These are phyloP conservation scores for Aphelocoma californica DNA, from an alignment of 2,797 vertebrate genomes.

Conservation along the genomic window DNA sequence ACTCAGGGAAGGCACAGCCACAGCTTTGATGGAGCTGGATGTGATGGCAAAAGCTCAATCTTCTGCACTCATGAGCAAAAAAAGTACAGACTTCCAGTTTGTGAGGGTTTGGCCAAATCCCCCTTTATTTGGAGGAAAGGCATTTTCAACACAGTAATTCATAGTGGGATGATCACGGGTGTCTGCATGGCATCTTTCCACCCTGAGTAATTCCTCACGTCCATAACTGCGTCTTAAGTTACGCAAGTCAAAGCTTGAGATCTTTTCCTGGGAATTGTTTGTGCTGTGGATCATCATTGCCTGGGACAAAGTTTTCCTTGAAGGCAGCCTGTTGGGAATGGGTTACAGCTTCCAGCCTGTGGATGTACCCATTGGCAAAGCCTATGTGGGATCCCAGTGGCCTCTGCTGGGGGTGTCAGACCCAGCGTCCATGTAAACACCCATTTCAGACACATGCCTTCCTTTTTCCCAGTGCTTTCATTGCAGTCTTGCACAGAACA, in stretches of 20 bases:
- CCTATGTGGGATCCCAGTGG: accelerated
- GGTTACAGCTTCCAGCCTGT: neutral
- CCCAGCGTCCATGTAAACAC: accelerated
- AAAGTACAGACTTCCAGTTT: neutral
- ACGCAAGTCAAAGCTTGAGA: neutral
- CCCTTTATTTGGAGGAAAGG: neutral
- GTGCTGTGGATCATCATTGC: neutral
- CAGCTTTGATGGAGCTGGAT: neutral
- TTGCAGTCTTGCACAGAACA: neutral
- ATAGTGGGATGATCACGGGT: neutral
- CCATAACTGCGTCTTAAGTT: accelerated
- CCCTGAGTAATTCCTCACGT: neutral
- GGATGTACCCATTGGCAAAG: neutral
- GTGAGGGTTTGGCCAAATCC: neutral
- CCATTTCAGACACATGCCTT: neutral
- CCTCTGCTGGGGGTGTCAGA: neutral
- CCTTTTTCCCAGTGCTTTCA: neutral
- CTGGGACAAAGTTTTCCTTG: neutral
- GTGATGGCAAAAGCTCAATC: neutral
- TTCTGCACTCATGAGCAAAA: neutral
- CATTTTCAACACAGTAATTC: neutral
- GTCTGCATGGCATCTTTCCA: neutral
- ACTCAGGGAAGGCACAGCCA: neutral
- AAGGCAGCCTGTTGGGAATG: neutral
- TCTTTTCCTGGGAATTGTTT: neutral